Evolutionary conservation across 1,140 invertebrate species (phyloP).

Genomic region (Macrocentrus cingulum): DNA sequence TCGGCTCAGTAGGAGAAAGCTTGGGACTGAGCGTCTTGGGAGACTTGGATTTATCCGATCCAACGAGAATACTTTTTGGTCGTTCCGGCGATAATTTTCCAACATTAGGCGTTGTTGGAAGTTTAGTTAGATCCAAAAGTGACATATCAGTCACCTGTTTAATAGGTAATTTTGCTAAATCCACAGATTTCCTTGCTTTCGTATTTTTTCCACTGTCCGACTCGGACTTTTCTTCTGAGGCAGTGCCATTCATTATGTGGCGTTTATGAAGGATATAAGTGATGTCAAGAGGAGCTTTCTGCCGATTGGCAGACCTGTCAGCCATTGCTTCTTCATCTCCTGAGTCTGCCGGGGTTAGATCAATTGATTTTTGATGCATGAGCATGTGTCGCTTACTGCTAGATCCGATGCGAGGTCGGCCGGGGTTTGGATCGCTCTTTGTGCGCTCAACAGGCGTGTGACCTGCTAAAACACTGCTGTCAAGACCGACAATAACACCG

Average conservation of each 20-base stretch:
- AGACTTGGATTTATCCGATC: conserved; percentile 46
- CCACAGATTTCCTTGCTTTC: conserved; percentile 38
- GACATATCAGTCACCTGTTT: conserved; percentile 59
- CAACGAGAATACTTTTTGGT: conserved; percentile 43
- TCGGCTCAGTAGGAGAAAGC: conserved; percentile 47
- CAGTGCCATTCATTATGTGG: conserved; percentile 80
- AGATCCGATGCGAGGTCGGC: conserved; percentile 69
- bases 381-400: conserved; percentile 72
- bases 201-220: conserved; percentile 46
- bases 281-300: conserved; percentile 70
- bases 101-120: conserved; percentile 37
- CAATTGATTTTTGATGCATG: conserved; percentile 86
- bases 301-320: conserved; percentile 51
- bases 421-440: conserved; percentile 81
- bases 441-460: conserved; percentile 78
- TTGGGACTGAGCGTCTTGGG: conserved; percentile 46
- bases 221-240: conserved; percentile 60
- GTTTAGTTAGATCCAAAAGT: conserved; percentile 53
- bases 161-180: conserved; percentile 50
- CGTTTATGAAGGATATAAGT: conserved; percentile 81
- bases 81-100: conserved; percentile 41
- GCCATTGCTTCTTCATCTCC: conserved; percentile 76
- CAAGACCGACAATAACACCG: conserved; percentile 55
- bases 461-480: conserved; percentile 44
- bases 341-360: conserved; percentile 78